Evolutionary conservation across 1,140 invertebrate genomes (phyloP).

Genomic region (Argopecten irradians): DNA sequence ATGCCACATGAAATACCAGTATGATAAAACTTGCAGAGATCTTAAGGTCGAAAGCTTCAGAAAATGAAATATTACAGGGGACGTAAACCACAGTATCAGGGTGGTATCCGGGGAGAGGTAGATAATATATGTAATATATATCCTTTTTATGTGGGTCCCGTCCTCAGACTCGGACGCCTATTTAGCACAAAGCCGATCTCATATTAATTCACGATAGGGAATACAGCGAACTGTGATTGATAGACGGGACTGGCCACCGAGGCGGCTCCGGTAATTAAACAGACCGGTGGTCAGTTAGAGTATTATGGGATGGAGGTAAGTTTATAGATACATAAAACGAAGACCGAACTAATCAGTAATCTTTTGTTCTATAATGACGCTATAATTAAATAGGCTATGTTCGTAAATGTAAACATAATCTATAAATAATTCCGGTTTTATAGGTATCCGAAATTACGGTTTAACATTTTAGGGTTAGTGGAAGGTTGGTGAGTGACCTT

Average conservation of each 20-base stretch:
- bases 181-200: constrained; percentile 7
- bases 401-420: not conserved
- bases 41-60: too few species aligned
- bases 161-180: not conserved
- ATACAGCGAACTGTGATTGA: not conserved
- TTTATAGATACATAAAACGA: not conserved
- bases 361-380: too few species aligned
- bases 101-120: not conserved
- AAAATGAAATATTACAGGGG: not conserved
- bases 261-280: constrained; percentile 12
- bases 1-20: too few species aligned
- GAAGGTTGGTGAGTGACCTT: not conserved
- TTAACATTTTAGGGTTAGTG: not conserved
- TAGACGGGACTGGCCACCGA: not conserved
- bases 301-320: not conserved
- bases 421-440: not conserved
- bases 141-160: not conserved
- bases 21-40: too few species aligned
- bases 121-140: not conserved
- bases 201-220: constrained; percentile 11
- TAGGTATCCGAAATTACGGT: not conserved
- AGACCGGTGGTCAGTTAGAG: not conserved
- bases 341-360: not conserved
- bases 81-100: not conserved
- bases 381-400: too few species aligned